A percentile compares a stretch with the other conserved stretches of the same genome.
phyloP scores from a whole-genome alignment of 2,113 vertebrate genomes.

The Melanostigma gelatinosum region DNA sequence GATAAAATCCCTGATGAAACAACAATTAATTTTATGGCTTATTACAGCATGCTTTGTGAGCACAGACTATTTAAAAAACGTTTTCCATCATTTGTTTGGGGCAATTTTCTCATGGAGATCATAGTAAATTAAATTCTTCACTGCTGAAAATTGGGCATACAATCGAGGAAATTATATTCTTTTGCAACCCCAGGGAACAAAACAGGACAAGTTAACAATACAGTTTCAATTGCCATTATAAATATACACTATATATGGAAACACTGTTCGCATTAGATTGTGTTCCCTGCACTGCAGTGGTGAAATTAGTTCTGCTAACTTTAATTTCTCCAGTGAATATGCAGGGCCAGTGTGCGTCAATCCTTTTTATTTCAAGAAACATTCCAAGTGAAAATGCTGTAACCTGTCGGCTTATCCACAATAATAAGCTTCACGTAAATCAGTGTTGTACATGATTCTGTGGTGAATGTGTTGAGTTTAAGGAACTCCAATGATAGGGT shows the following conservation, averaged over 20 bases:
- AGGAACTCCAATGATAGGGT: constrained; percentile 10
- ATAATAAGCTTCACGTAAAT: constrained; percentile 23
- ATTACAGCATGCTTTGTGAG: constrained; percentile 74
- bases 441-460: constrained; percentile 12
- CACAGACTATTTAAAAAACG: constrained; percentile 42
- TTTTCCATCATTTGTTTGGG: constrained; percentile 39
- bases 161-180: constrained; percentile 27
- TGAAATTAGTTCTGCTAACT: constrained; percentile 40
- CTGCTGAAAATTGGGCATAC: constrained; percentile 32
- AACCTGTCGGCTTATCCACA: constrained; percentile 42
- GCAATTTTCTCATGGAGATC: constrained; percentile 11
- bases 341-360: constrained; percentile 55
- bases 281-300: constrained; percentile 53
- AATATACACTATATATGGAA: constrained; percentile 51
- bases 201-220: constrained; percentile 33
- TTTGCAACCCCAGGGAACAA: constrained; percentile 28
- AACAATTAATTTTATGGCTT: constrained; percentile 70
- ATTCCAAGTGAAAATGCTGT: constrained; percentile 65
- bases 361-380: constrained; percentile 46
- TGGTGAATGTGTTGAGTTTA: constrained; percentile 29
- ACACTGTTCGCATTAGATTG: constrained; percentile 27
- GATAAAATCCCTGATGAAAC: constrained; percentile 77
- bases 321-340: constrained; percentile 67
- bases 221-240: constrained; percentile 32
- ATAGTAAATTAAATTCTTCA: constrained; percentile 17